Conservation (phyloP, 2,113 vertebrate genomes). For the Lepus timidus region DNA sequence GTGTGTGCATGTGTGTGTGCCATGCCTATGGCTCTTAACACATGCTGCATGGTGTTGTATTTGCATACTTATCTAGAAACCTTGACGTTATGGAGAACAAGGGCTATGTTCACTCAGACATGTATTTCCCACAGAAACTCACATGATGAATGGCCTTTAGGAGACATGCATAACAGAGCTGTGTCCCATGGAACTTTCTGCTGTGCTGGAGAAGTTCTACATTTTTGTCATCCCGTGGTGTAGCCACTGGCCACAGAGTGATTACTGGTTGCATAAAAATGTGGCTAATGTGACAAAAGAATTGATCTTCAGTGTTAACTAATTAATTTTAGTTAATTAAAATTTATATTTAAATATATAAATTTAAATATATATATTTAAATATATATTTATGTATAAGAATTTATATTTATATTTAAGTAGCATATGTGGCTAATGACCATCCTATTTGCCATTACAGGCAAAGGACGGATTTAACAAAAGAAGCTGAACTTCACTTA, state of each 20-base stretch:
- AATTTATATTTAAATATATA: conserved; percentile 34
- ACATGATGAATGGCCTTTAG: not conserved
- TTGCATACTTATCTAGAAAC: not conserved
- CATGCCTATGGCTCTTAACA: not conserved
- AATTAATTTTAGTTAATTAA: not conserved
- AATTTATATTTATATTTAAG: not conserved
- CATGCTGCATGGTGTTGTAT: not conserved
- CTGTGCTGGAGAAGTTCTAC: not conserved
- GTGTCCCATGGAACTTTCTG: not conserved
- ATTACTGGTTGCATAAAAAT: not conserved
- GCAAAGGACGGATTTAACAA: not conserved
- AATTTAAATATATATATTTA: not conserved
- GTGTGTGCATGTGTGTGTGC: not conserved
- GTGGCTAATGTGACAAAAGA: not conserved
- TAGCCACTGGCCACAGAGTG: not conserved
- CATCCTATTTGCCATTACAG: not conserved
- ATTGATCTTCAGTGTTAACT: not conserved
- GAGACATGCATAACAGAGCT: rapidly evolving
- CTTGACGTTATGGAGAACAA: not conserved
- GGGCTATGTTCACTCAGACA: not conserved
- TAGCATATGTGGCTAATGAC: not conserved
- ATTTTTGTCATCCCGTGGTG: not conserved
- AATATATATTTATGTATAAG: no score
- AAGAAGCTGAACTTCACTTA: not conserved
- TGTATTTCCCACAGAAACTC: not conserved